Base-by-base conservation (phyloP, 2,797 vertebrate species). In the Numenius phaeopus region DNA sequence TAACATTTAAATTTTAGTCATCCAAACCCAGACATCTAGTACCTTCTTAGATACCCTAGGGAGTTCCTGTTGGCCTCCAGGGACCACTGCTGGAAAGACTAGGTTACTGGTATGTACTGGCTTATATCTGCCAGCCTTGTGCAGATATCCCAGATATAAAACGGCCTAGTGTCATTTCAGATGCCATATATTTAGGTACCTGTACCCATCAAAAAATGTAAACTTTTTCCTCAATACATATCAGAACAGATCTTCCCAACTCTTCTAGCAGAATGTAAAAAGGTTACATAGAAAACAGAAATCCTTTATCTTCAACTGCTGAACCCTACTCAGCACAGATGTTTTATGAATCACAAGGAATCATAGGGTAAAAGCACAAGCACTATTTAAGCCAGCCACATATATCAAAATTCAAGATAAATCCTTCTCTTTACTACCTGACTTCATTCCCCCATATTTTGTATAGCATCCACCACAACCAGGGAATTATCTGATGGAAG, bases 371-470 rank as follows among this genome's bases (percentile, higher is more conserved):
- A 97, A 97, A 96, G 96, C 97, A 96, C 37, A 58, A 94, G 61
- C 91, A 94, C 83, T 97, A 95, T 96, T 97, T 97, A 97, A 98
- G 96, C 97, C 96, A 98, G 82, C 92, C 96, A 95, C 94, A 96
- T 83, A 90, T 76, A 98, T 94, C 96, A 92, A 94, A 95, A 92
- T 89, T 96, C 89, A 97, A 73, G 26, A 80, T 9, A 57, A 59
- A 93, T 54, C 70, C 42, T 75, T 32, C 54, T 67, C 52, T 85
- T 58, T 86, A 46, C 16, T 76, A 58, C 82, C 6, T 27, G 58
- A 66, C 47, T 95, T 91, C 40, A 59, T 3, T 18, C 18, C 32
- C 27, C 20, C 11, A 32, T 70, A 4, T 67, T 80, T 88, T 57
- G 62, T 84, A 84, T 37, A 79, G 10, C 13, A 83, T 29, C 64